These are phyloP conservation scores for Canis aureus DNA, from an alignment of 2,113 vertebrate genomes.

Conservation along the genomic window DNA sequence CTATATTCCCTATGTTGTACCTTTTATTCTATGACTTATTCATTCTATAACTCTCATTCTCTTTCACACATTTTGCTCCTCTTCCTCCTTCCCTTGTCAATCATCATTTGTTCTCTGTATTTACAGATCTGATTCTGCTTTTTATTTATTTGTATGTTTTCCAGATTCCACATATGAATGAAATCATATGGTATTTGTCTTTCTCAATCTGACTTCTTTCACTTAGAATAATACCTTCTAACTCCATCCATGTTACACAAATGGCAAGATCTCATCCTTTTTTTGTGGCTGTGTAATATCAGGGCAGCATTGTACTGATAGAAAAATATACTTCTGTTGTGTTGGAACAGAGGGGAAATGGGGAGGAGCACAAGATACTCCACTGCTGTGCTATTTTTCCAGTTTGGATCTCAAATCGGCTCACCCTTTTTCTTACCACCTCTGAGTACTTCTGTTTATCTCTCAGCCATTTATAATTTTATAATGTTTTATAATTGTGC, in stretches of 20 bases:
- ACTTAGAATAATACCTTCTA: background rate
- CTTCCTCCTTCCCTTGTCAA: background rate
- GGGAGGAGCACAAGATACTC: background rate
- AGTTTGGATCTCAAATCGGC: background rate
- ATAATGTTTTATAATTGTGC: background rate
- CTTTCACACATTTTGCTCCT: background rate
- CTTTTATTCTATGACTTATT: background rate
- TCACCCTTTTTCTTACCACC: background rate
- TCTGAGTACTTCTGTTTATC: background rate
- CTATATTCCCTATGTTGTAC: no score
- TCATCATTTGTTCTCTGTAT: background rate
- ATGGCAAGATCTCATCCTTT: background rate
- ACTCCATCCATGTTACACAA: background rate
- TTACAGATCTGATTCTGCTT: background rate
- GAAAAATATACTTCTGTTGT: background rate
- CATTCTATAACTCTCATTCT: background rate
- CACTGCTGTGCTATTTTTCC: background rate
- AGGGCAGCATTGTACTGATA: background rate
- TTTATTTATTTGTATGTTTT: background rate
- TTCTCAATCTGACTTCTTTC: background rate
- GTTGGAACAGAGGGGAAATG: background rate
- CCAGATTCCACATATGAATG: background rate
- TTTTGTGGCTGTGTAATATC: background rate
- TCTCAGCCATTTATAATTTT: background rate
- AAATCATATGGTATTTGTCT: background rate